Percentiles rank a stretch among this genome's conserved stretches.
These are phyloP conservation scores for Epinotia ramella DNA, from an alignment of 2,888 invertebrate genomes.

Conservation along the genomic window DNA sequence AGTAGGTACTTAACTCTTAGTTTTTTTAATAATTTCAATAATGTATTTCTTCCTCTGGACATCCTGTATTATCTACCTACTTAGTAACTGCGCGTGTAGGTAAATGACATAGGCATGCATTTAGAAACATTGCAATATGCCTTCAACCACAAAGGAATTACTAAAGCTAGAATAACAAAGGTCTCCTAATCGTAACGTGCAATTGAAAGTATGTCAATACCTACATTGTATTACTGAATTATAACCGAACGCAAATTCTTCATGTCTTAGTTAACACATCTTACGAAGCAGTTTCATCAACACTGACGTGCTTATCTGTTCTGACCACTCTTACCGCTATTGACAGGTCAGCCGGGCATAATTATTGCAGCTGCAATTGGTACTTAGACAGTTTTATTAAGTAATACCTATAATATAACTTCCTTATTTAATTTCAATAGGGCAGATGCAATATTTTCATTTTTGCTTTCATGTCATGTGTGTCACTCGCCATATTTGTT, in stretches of 20 bases:
- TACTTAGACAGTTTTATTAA: background rate
- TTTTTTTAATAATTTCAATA: no score
- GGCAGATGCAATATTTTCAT: no score
- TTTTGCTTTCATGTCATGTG: no score
- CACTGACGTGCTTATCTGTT: background rate
- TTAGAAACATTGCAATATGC: background rate
- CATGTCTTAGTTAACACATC: background rate
- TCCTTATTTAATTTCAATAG: no score
- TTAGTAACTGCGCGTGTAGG: background rate
- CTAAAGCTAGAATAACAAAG: background rate
- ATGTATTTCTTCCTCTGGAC: background rate
- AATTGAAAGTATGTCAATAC: slow-evolving; percentile 14
- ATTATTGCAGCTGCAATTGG: background rate
- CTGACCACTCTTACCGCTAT: slow-evolving; percentile 1
- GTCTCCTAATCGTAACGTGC: background rate
- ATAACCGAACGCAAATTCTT: slow-evolving; percentile 4
- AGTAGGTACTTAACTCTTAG: no score
- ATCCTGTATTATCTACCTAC: background rate
- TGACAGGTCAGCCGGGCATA: slow-evolving; percentile 1
- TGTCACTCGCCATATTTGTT: no score
- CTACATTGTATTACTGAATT: background rate
- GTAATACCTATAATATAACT: no score
- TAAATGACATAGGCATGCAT: background rate
- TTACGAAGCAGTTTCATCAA: slow-evolving; percentile 1
- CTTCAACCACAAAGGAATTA: background rate